Percentiles rank a stretch among this genome's conserved stretches.
These are phyloP conservation scores for Egretta garzetta DNA, from an alignment of 2,113 vertebrate genomes.

Conservation along the genomic window DNA sequence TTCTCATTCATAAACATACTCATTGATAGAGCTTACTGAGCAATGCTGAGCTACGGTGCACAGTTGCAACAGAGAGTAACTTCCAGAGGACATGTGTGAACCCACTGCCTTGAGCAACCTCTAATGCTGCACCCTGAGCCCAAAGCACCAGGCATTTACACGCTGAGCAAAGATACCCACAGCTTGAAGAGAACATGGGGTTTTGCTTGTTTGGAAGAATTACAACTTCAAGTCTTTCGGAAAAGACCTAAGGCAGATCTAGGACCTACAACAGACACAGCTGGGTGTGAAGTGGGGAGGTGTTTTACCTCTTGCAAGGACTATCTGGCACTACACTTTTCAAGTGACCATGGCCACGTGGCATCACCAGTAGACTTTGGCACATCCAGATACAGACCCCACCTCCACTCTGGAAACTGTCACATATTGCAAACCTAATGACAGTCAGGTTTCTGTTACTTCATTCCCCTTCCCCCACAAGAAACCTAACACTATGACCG, in stretches of 20 bases:
- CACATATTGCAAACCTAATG: neutral
- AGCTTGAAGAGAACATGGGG: neutral
- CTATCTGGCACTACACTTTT: neutral
- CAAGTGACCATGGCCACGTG: neutral
- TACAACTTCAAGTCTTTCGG: neutral
- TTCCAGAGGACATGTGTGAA: rapidly evolving
- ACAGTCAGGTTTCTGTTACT: neutral
- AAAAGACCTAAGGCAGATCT: neutral
- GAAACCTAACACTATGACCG: neutral
- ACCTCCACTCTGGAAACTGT: neutral
- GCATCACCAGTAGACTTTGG: neutral
- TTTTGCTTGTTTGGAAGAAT: neutral
- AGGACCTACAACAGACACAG: neutral
- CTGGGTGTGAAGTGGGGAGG: rapidly evolving
- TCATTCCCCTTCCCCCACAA: too few relatives aligned
- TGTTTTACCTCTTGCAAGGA: neutral
- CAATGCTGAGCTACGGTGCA: neutral
- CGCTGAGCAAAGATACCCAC: neutral
- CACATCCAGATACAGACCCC: neutral
- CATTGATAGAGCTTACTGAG: neutral
- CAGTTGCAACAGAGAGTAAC: neutral
- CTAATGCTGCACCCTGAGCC: neutral
- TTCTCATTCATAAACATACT: neutral
- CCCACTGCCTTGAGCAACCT: neutral
- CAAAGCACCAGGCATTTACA: neutral